Evolutionary conservation across 2,888 invertebrate species (phyloP).

Genomic region (Tricholauxania praeusta): DNA sequence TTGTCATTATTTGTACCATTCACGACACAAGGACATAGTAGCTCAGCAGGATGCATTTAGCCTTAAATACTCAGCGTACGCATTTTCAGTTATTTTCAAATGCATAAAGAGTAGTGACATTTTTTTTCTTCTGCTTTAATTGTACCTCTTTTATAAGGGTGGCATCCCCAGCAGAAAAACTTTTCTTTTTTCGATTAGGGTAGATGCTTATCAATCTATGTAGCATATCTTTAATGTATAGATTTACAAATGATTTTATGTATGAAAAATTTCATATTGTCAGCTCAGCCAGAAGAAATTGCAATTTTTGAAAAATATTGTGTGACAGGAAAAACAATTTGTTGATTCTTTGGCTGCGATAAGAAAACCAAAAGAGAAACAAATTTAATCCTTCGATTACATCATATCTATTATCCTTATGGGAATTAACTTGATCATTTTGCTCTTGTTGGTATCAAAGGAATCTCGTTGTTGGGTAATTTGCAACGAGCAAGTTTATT

Average conservation of each 20-base stretch:
- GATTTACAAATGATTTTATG: conserved; percentile 31
- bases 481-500: background rate
- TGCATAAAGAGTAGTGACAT: no score
- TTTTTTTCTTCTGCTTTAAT: no score
- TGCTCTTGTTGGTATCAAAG: conserved; percentile 6
- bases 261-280: background rate
- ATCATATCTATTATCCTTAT: conserved; percentile 20
- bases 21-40: conserved; percentile 56
- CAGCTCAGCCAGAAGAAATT: background rate
- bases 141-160: conserved; percentile 12
- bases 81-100: conserved; percentile 5
- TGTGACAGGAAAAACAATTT: conserved; percentile 42
- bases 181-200: conserved; percentile 43
- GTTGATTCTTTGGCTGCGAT: conserved; percentile 47
- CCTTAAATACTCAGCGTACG: conserved; percentile 31
- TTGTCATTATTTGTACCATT: conserved; percentile 57
- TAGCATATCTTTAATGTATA: conserved; percentile 27
- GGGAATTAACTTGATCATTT: conserved; percentile 45
- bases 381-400: conserved; percentile 36
- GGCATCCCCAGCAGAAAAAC: conserved; percentile 2
- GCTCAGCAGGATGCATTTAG: conserved; percentile 39
- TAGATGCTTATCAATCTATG: conserved; percentile 56
- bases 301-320: conserved; percentile 2
- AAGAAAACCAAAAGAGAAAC: conserved; percentile 47
- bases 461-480: background rate